A percentile compares a stretch with the other conserved stretches of the same genome.
Evolutionary conservation across 2,797 vertebrate species (phyloP).

Genomic region (Saxicola maurus): DNA sequence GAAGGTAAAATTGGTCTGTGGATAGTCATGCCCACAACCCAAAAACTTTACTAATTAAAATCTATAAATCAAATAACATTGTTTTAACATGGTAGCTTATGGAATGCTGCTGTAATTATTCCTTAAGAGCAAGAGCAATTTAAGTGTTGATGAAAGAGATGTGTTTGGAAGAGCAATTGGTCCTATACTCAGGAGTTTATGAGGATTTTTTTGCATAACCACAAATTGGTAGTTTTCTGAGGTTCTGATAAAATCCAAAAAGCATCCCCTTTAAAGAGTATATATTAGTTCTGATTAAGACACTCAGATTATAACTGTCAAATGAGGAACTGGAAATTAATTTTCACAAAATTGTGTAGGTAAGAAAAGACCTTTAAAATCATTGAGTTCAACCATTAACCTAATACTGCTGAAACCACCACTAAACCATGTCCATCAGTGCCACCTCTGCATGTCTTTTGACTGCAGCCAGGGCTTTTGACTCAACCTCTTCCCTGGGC

Average conservation of each 20-base stretch:
- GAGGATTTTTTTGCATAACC: neutral
- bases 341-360: neutral
- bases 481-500: neutral
- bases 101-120: neutral
- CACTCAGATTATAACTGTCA: neutral
- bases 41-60: neutral
- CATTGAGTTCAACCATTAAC: neutral
- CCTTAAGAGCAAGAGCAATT: neutral
- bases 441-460: neutral
- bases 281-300: constrained; percentile 1
- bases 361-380: neutral
- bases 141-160: neutral
- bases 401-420: neutral
- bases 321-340: constrained; percentile 18
- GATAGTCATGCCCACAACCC: neutral
- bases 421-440: neutral
- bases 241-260: neutral
- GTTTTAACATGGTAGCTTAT: neutral
- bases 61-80: neutral
- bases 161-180: neutral
- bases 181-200: neutral
- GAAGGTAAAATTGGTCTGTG: neutral
- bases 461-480: neutral
- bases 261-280: neutral
- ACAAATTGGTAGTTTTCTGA: neutral